Base-by-base conservation (phyloP, 2,888 invertebrate species). In the Folsomia manolachei region DNA sequence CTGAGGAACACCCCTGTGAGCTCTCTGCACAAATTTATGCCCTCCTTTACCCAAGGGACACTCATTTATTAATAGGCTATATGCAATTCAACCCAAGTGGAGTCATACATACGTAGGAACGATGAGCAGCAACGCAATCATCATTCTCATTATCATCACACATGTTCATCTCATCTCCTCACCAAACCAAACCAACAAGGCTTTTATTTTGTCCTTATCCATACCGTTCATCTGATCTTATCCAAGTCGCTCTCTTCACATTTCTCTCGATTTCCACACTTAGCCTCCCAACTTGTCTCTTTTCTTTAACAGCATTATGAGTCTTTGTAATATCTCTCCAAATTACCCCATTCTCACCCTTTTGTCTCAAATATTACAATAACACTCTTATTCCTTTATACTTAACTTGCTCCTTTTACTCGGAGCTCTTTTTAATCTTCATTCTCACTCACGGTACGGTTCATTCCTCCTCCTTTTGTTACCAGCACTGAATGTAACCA, bases 61-160 rank as follows among this genome's bases (percentile, higher is more conserved):
- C 78, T 81, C 81, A 81, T 81, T 81, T 81, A 81, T 81, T 81
- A 81, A 81, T 81, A 81, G 81, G 79, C 81, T 78, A 78, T 78
- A 78, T 80, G 76, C 78, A 77, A 78, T 81, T 79, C 78, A 77
- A 79, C 79, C 80, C 62, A 24, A 65, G 9, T 27, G 26, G 27
- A 64, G 64, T 53, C 51, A 66, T 7, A 66, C 66, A 56, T n/a
- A n/a, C n/a, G n/a, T n/a, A n/a, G n/a, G n/a, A n/a, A 75, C 72
- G 64, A 74, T 69, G 71, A 71, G 63, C 70, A 67, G 69, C 67
- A 66, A 71, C 65, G 69, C 65, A 74, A 69, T 72, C 71, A 69
- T 72, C 71, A 74, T 75, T 71, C 72, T 73, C 75, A 69, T 71
- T 62, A 61, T 62, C 65, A 69, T 65, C 69, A 69, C 74, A 75